Evolutionary conservation across 2,797 vertebrate species (phyloP).

Genomic region (Sebastes goodei): DNA sequence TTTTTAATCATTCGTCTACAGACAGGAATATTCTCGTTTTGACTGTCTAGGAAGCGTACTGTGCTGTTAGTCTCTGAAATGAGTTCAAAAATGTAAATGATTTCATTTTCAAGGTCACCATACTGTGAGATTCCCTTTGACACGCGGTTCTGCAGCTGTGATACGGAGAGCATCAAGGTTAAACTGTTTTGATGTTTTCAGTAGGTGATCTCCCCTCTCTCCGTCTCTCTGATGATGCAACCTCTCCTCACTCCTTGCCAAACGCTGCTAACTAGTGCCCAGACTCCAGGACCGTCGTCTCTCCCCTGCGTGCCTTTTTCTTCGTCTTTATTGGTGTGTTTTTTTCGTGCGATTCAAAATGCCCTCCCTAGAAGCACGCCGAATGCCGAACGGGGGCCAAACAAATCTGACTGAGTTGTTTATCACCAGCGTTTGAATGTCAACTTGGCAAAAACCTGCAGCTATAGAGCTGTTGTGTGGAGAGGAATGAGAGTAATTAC

Average conservation of each 20-base stretch:
- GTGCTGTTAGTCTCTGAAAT: background rate
- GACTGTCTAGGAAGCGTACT: background rate
- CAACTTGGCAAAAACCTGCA: conserved; percentile 74
- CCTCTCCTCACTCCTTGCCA: conserved; percentile 71
- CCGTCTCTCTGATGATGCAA: conserved; percentile 70
- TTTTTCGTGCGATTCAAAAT: conserved; percentile 29
- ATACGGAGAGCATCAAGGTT: conserved; percentile 66
- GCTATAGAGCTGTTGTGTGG: conserved; percentile 55
- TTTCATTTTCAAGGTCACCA: conserved; percentile 49
- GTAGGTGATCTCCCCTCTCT: conserved; percentile 62
- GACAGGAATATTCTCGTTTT: background rate
- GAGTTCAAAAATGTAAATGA: conserved; percentile 12
- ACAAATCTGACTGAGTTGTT: conserved; percentile 71
- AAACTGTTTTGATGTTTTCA: conserved; percentile 68
- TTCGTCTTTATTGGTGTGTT: conserved; percentile 13
- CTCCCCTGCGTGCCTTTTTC: conserved; percentile 3
- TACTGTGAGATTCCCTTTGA: conserved; percentile 33
- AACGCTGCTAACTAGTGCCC: conserved; percentile 59
- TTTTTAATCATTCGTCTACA: conserved; percentile 2
- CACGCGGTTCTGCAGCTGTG: conserved; percentile 35
- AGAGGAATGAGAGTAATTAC: conserved; percentile 70
- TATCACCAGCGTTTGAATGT: conserved; percentile 64
- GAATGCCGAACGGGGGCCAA: conserved; percentile 41
- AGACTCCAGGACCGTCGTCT: conserved; percentile 31
- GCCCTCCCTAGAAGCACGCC: conserved; percentile 60